Conservation (phyloP, 2,888 invertebrate species). For the Acleris sparsana region DNA sequence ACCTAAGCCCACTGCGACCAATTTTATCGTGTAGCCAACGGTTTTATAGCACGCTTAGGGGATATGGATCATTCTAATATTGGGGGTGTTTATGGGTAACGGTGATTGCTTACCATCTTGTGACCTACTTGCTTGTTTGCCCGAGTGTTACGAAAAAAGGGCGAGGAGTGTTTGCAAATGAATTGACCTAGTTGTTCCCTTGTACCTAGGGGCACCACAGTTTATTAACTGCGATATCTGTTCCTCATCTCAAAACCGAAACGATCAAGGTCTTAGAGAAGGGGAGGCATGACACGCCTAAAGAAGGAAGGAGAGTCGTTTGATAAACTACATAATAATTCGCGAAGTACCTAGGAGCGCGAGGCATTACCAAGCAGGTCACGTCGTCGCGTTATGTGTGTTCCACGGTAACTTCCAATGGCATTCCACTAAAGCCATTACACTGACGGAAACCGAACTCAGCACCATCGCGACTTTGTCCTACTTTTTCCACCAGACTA, state of each 20-base stretch:
- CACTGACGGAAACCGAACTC: conserved; percentile 56
- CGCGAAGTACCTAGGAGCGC: conserved; percentile 48
- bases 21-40: too few relatives aligned
- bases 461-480: conserved; percentile 30
- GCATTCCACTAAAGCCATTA: conserved; percentile 71
- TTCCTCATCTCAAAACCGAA: conserved; percentile 54
- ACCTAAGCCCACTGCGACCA: too few relatives aligned
- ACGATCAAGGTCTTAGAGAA: conserved; percentile 48
- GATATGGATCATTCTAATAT: too few relatives aligned
- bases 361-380: conserved; percentile 52
- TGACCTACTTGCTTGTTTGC: too few relatives aligned
- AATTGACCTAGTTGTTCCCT: too few relatives aligned
- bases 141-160: too few relatives aligned
- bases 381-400: conserved; percentile 54
- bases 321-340: conserved; percentile 74
- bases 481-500: conserved; percentile 18
- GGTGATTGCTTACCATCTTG: too few relatives aligned
- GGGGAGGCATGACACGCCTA: conserved; percentile 60
- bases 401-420: conserved; percentile 62
- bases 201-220: not conserved
- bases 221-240: not conserved
- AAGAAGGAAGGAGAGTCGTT: conserved; percentile 60
- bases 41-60: too few relatives aligned
- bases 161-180: too few relatives aligned
- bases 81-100: too few relatives aligned